Base-by-base conservation (phyloP, 1,140 invertebrate species). In the Calosoma granatense region DNA sequence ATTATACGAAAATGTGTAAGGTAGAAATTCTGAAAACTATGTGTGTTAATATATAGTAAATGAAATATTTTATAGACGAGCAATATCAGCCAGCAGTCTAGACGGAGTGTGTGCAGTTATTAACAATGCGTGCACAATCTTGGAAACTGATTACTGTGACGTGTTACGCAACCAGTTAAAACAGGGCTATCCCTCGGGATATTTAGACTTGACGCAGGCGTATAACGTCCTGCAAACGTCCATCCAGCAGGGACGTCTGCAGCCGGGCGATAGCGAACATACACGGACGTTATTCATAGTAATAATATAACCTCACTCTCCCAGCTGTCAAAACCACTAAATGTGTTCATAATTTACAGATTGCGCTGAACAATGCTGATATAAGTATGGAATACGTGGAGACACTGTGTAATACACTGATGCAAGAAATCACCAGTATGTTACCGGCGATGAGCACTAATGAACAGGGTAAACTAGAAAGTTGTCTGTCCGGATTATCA, bases 51-150 rank as follows among this genome's bases (percentile, higher is more conserved):
- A 22, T 15, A 23, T 22, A 20, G 22, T n/a, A 59, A 57, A 14
- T 1, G 9, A n/a, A 9, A 9, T 51, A 20, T 9, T 43, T 68
- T 63, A 36, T 63, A 88, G 90, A 65, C 83, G 96, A 57, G 86
- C 91, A 15, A 81, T 95, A 53, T 87, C 87, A 4, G 95, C 88
- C 66, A 88, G 88, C 63, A 97, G 88, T 68, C 81, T 97, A 47
- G 95, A 99, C 72, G 95, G 94, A 36, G 86, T 94, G 47, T 98
- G 97, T 77, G 94, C 94, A 22, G 92, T 97, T 64, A 84, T 99
- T 1, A 99, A 99, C 73, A 94, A 96, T 75, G 90, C 89, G 1
- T 88, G 87, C 64, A 82, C 88, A 1, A 81, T 92, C 51, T 74
- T 99, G 22, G 96, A 98, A 75, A 85, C 87, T 54, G 87, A 91